phyloP scores from a whole-genome alignment of 2,888 invertebrate species.

The Cataglyphis cursor region DNA sequence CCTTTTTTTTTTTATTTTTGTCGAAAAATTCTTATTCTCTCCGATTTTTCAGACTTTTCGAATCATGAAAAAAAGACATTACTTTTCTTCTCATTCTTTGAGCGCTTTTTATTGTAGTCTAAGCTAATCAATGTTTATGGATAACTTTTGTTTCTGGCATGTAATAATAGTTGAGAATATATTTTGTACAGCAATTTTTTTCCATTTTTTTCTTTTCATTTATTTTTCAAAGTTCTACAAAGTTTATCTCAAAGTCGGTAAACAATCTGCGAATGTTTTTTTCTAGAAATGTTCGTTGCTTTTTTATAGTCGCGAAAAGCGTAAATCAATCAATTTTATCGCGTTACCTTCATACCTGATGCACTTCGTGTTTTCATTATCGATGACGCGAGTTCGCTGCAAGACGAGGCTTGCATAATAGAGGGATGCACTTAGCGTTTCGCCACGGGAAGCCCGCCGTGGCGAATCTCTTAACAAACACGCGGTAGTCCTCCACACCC shows the following conservation, averaged over 20 bases:
- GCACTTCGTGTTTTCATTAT: slow-evolving; percentile 69
- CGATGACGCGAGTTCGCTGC: slow-evolving; percentile 72
- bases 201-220: neutral
- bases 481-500: slow-evolving; percentile 72
- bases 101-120: neutral
- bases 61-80: neutral
- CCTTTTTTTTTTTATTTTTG: too few species aligned
- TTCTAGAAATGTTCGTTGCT: neutral
- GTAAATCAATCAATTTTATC: slow-evolving; percentile 74
- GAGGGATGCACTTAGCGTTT: slow-evolving; percentile 81
- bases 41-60: neutral
- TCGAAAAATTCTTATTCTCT: neutral
- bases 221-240: neutral
- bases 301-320: slow-evolving; percentile 28
- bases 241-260: neutral
- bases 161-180: neutral
- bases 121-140: neutral
- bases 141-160: neutral
- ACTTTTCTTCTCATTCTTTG: neutral
- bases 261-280: neutral
- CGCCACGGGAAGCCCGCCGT: slow-evolving; percentile 80
- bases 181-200: neutral
- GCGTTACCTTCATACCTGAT: slow-evolving; percentile 30
- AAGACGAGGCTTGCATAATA: slow-evolving; percentile 80
- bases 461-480: slow-evolving; percentile 84